These are phyloP conservation scores for Plagodis dolabraria DNA, from an alignment of 2,888 invertebrate species.

Conservation along the genomic window DNA sequence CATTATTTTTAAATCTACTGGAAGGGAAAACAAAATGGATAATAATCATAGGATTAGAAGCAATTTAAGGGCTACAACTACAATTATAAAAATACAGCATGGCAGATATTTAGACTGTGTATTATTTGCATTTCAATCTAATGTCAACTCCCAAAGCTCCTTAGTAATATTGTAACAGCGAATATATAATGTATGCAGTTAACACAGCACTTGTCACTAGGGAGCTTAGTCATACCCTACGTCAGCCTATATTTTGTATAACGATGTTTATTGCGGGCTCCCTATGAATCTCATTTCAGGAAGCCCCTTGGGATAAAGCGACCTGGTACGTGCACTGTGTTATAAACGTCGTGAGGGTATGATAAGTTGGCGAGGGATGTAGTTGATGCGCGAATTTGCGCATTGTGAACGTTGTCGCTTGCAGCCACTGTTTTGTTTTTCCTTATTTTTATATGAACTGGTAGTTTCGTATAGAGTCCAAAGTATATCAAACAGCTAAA, in stretches of 20 bases:
- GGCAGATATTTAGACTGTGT: too few relatives aligned
- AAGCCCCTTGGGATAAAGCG: conserved; percentile 35
- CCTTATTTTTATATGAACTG: too few relatives aligned
- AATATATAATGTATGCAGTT: conserved; percentile 20
- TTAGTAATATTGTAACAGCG: conserved; percentile 9
- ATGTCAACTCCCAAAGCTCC: neutral
- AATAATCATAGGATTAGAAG: too few relatives aligned
- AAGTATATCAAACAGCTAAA: too few relatives aligned
- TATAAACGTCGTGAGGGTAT: conserved; percentile 24
- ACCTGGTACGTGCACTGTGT: conserved; percentile 38
- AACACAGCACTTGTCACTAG: conserved; percentile 9
- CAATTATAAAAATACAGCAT: too few relatives aligned
- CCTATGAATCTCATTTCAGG: conserved; percentile 41
- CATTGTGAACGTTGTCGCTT: conserved; percentile 7
- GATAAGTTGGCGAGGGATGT: conserved; percentile 17
- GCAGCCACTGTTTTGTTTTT: conserved; percentile 2
- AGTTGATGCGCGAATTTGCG: conserved; percentile 18
- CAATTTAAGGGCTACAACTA: too few relatives aligned
- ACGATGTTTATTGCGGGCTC: conserved; percentile 23
- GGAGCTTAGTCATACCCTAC: conserved; percentile 16
- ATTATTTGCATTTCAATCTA: too few relatives aligned
- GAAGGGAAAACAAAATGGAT: too few relatives aligned
- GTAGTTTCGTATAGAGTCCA: too few relatives aligned
- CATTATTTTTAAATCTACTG: too few relatives aligned
- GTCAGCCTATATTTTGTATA: conserved; percentile 5